phyloP scores from a whole-genome alignment of 2,113 vertebrate genomes.

The Gulo gulo region DNA sequence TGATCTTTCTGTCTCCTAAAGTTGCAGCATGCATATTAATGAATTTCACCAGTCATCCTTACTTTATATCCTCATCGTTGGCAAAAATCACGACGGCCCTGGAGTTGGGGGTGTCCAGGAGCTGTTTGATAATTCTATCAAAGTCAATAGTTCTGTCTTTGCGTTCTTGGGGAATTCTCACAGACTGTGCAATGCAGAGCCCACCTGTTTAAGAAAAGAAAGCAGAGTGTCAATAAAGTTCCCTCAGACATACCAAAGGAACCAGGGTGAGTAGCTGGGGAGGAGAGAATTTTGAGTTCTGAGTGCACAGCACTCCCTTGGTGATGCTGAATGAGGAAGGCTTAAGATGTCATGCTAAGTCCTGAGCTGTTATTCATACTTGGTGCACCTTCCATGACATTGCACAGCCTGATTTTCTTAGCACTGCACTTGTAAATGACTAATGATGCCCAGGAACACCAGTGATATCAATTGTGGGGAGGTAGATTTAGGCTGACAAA shows the following conservation, averaged over 20 bases:
- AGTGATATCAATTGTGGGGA: neutral
- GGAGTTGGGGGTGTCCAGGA: slow-evolving; percentile 92
- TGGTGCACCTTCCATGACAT: neutral
- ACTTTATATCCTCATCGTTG: slow-evolving; percentile 96
- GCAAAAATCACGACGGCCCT: slow-evolving; percentile 94
- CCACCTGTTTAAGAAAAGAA: slow-evolving; percentile 86
- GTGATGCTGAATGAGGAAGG: accelerated
- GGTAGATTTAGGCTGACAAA: neutral
- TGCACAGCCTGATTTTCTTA: neutral
- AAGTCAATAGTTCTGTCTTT: slow-evolving; percentile 90
- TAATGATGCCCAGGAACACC: neutral
- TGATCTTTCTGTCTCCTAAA: neutral
- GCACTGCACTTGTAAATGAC: neutral
- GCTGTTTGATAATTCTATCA: slow-evolving; percentile 92
- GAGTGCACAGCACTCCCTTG: neutral
- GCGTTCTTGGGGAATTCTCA: slow-evolving; percentile 94
- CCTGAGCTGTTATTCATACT: neutral
- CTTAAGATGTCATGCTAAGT: neutral
- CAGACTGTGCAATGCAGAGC: slow-evolving; percentile 96
- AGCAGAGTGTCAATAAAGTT: slow-evolving; percentile 48
- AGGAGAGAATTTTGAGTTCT: neutral
- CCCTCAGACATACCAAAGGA: neutral
- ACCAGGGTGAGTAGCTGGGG: neutral
- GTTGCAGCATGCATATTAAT: slow-evolving; percentile 29
- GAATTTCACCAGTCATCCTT: slow-evolving; percentile 50